These are phyloP conservation scores for Hydrozoanthus gracilis DNA, from an alignment of 92 coral and sea anemone species.

Conservation along the genomic window DNA sequence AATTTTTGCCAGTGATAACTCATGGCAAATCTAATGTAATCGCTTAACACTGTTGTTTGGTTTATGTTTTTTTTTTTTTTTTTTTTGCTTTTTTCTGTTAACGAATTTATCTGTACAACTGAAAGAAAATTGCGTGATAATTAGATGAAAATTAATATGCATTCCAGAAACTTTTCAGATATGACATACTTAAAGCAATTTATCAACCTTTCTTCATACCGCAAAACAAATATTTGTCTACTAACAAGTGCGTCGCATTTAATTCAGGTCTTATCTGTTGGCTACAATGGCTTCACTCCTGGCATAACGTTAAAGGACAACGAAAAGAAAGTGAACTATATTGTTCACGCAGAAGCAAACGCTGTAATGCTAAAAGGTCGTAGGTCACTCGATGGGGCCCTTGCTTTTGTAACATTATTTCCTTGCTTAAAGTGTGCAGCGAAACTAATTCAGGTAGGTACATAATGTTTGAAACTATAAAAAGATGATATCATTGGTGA, in stretches of 20 bases:
- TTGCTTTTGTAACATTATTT: slow-evolving; percentile 22
- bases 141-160: no score
- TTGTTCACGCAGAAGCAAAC: slow-evolving; percentile 50
- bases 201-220: no score
- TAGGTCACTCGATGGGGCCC: not conserved
- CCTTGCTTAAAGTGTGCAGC: slow-evolving; percentile 43
- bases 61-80: no score
- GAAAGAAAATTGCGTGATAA: no score
- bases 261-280: slow-evolving; percentile 29
- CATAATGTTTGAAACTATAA: not conserved
- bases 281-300: slow-evolving; percentile 46
- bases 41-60: no score
- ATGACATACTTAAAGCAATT: no score
- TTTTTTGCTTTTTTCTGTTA: no score
- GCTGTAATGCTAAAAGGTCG: slow-evolving; percentile 29
- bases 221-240: no score
- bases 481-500: not conserved
- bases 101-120: no score
- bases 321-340: not conserved
- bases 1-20: no score
- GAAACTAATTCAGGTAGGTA: slow-evolving; percentile 34
- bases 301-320: not conserved
- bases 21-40: no score
- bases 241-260: not conserved
- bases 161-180: no score